These are phyloP conservation scores for Hypomesus transpacificus DNA, from an alignment of 2,113 vertebrate genomes.

Conservation along the genomic window DNA sequence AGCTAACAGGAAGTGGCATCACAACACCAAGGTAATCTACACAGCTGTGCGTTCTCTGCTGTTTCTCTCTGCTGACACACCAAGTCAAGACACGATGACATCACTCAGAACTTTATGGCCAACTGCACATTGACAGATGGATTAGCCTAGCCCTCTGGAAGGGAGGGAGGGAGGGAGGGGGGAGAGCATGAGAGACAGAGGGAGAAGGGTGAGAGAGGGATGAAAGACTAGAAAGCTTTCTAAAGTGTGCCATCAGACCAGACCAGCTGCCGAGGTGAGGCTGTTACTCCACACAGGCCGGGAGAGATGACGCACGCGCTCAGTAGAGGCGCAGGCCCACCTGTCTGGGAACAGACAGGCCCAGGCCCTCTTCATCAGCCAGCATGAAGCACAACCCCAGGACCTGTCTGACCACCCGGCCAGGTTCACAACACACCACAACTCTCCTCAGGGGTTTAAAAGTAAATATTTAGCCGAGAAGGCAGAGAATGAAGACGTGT, in stretches of 20 bases:
- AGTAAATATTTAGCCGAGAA: too few relatives aligned
- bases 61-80: neutral
- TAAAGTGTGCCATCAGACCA: slow-evolving; percentile 5
- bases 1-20: neutral
- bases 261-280: slow-evolving; percentile 39
- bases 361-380: neutral
- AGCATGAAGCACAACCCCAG: too few relatives aligned
- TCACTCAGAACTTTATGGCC: slow-evolving; percentile 15
- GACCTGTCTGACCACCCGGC: too few relatives aligned
- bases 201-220: too few relatives aligned
- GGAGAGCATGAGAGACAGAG: too few relatives aligned
- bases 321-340: slow-evolving; percentile 3
- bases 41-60: neutral
- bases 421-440: too few relatives aligned
- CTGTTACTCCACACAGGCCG: slow-evolving; percentile 24
- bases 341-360: slow-evolving; percentile 2
- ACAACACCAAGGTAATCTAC: neutral
- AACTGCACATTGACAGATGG: slow-evolving; percentile 7
- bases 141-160: slow-evolving; percentile 11
- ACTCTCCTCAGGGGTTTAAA: too few relatives aligned
- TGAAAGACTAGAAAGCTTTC: neutral
- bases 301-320: slow-evolving; percentile 30
- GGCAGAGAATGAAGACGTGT: too few relatives aligned
- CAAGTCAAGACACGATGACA: neutral
- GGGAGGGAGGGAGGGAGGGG: too few relatives aligned